These are phyloP conservation scores for Chrysodeixis includens DNA, from an alignment of 2,888 invertebrate species.

Conservation along the genomic window DNA sequence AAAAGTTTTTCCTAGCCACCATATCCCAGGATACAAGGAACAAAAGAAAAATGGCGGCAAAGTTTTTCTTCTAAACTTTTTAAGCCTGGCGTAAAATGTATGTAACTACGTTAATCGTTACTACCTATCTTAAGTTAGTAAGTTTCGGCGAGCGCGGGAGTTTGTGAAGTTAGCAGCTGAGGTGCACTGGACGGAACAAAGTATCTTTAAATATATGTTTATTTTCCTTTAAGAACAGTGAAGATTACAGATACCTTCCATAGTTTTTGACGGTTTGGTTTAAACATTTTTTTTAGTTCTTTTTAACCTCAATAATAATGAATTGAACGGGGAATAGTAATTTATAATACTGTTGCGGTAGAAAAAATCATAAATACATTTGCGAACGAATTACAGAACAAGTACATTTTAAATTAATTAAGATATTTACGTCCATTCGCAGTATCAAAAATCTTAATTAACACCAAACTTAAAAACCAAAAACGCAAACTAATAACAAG, in stretches of 20 bases:
- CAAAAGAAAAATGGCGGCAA: not conserved
- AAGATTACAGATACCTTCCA: too few relatives aligned
- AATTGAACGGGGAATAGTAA: too few relatives aligned
- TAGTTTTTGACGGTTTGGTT: too few relatives aligned
- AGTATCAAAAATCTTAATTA: not conserved
- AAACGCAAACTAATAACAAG: not conserved
- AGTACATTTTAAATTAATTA: too few relatives aligned
- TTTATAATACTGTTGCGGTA: too few relatives aligned
- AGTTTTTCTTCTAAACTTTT: not conserved
- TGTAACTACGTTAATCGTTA: not conserved
- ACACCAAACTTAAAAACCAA: not conserved
- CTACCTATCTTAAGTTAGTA: not conserved
- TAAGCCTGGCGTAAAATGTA: not conserved
- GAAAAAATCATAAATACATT: too few relatives aligned
- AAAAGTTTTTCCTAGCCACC: too few relatives aligned
- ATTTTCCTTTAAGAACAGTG: not conserved
- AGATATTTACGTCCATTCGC: too few relatives aligned
- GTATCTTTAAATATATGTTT: not conserved
- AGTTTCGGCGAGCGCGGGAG: not conserved
- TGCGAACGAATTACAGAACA: too few relatives aligned
- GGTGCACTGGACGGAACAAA: constrained; percentile 1
- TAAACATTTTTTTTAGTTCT: too few relatives aligned
- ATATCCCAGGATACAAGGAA: too few relatives aligned
- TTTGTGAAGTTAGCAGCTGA: constrained; percentile 3
- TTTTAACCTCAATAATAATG: too few relatives aligned